Base-by-base conservation (phyloP, 2,113 vertebrate genomes). In the Platanista minor region DNA sequence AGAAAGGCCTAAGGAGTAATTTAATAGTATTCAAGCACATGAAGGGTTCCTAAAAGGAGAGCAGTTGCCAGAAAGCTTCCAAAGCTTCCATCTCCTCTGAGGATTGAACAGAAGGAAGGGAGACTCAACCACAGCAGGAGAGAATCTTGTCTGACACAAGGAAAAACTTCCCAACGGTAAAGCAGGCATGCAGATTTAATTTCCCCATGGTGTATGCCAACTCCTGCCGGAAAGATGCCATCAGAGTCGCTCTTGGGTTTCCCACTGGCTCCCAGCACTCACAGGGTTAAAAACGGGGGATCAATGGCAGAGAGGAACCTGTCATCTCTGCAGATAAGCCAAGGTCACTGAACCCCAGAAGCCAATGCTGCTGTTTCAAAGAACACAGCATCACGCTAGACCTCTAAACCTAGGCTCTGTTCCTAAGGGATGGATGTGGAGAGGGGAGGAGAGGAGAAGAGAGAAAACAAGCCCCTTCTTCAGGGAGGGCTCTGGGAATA, bases 21-120 rank as follows among this genome's bases (percentile, higher is more conserved):
- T 92, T 90, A 87, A 81, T 23, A 74, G 62, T 8, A 57, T 69
- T 78, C 36, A 81, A 74, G 78, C 80, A 89, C 52, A 78, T 0
- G 8, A 49, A 91, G 74, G 17, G 36, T 74, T 92, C 85, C 96
- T 85, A 39, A 52, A 90, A 87, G 77, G 62, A 82, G 23, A 43
- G 33, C 49, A 33, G 59, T 81, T 90, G 41, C 59, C 94, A 87
- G 87, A 17, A 46, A 81, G 83, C 62, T 78, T 93, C 81, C 77
- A 43, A 61, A 59, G 18, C 43, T 36, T 36, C 92, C 8, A 0
- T 91, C 66, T 96, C 93, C 64, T 78, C 54, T 23, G 59, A 90
- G 90, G 84, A 90, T n/a, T 71, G 69, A 88, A 61, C 39, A 54
- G 20, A 72, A 92, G 86, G 41, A 86, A 78, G 82, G 8, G 49